Base-by-base conservation (phyloP, 2,888 invertebrate genomes). In the Phortica okadai region DNA sequence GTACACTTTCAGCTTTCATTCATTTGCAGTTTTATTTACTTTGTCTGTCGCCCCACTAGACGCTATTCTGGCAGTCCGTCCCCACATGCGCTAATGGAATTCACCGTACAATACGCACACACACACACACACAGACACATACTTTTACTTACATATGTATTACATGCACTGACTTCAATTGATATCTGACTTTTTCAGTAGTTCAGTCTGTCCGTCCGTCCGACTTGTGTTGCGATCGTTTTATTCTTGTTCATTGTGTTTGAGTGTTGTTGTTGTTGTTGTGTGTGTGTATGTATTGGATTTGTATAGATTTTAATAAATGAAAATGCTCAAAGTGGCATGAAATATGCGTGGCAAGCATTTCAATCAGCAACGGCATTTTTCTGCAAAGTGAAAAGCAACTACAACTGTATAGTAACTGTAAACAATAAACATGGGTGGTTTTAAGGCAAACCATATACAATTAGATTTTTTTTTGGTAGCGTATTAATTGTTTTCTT, bases 51-150 rank as follows among this genome's bases (percentile, higher is more conserved):
- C 25, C 25, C 7, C 10, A 21, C 21, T 16, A 33, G 33, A 59
- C 21, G 59, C 16, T 59, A 41, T 14, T 14, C 33, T 33, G 8
- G 64, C 25, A 8, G 64, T 14, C 41, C 25, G 25, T 64, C 33
- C 14, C 33, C 33, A 7, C 14, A 14, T 14, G 11, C 33, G 25
- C 14, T 41, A 14, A 21, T 64, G 25, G 8, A 25, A 41, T 10
- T 64, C 77, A 76, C 58, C 62, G 59, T 69, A 64, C 77, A 78
- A 62, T 67, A 64, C 74, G 62, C 76, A 78, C 59, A 73, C 58
- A 50, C 74, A 62, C 62, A 73, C 58, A 59, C 44, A 62, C 62
- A 70, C 45, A 73, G 59, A 62, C 33, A 75, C 14, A 75, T 45
- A 44, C 21, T 21, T 21, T 21, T 33, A 33, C 14, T 4, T 8